Percentiles rank a stretch among this genome's conserved stretches.
These are phyloP conservation scores for Balaeniceps rex DNA, from an alignment of 2,113 vertebrate species.

Conservation along the genomic window DNA sequence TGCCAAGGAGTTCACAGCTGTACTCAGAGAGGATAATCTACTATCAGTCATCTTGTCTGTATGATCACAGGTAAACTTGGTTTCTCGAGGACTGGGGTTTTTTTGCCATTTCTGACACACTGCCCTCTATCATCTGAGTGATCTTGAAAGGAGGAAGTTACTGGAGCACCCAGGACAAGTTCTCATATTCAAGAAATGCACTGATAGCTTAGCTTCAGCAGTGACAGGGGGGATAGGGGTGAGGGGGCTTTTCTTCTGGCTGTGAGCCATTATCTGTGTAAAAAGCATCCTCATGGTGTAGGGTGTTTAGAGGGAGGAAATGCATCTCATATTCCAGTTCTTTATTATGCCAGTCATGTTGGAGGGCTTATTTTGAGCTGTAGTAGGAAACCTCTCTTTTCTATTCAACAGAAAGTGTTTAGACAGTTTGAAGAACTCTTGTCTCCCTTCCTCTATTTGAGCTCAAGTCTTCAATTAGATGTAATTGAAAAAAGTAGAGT, in stretches of 20 bases:
- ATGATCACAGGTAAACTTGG: neutral
- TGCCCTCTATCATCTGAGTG: neutral
- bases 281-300: neutral
- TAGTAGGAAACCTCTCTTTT: neutral
- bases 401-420: conserved; percentile 19
- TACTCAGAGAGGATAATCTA: neutral
- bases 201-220: neutral
- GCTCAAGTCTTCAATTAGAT: conserved; percentile 43
- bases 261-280: neutral
- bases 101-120: neutral
- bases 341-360: conserved; percentile 14
- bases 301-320: neutral
- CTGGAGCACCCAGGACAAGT: neutral
- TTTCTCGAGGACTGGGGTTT: neutral
- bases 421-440: conserved; percentile 52
- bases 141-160: neutral
- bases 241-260: neutral
- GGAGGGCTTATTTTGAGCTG: neutral
- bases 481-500: conserved; percentile 49
- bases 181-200: neutral
- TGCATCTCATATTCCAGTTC: neutral
- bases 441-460: conserved; percentile 46
- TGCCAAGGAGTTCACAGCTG: neutral
- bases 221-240: no score
- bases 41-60: neutral